A percentile compares a stretch with the other conserved stretches of the same genome.
Evolutionary conservation across 2,797 vertebrate genomes (phyloP).

Genomic region (Coendou prehensilis): DNA sequence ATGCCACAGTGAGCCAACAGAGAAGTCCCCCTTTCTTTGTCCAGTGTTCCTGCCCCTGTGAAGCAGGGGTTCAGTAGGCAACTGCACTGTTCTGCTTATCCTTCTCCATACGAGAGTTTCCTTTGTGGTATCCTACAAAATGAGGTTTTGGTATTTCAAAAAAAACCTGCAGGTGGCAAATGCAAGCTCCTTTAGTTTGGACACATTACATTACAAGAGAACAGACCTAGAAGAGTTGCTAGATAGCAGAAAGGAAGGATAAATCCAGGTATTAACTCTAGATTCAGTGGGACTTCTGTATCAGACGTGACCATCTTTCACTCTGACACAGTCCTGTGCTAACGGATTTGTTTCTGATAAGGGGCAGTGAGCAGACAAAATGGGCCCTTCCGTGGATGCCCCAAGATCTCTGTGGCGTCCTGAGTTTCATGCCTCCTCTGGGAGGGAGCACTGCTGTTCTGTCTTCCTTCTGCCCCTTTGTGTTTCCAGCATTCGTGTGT

Average conservation of each 20-base stretch:
- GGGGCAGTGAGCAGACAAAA: not conserved
- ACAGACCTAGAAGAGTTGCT: not conserved
- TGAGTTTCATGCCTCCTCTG: not conserved
- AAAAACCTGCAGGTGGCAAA: conserved; percentile 4
- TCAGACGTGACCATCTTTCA: not conserved
- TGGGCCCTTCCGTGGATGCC: accelerated
- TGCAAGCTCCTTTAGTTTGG: not conserved
- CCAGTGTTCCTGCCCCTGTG: not conserved
- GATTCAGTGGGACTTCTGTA: not conserved
- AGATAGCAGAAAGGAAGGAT: not conserved
- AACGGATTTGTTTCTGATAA: not conserved
- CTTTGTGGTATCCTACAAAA: not conserved
- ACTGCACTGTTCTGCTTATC: not conserved
- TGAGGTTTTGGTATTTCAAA: not conserved
- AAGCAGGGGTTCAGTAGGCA: not conserved
- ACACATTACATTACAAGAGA: not conserved
- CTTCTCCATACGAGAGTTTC: not conserved
- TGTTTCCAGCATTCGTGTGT: conserved; percentile 9
- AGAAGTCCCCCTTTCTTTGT: not conserved
- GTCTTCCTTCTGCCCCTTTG: conserved; percentile 32
- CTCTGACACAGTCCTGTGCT: not conserved
- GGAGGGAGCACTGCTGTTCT: not conserved
- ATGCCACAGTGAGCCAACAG: accelerated
- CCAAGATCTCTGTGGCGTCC: not conserved
- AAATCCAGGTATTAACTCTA: not conserved